Base-by-base conservation (phyloP, 2,888 invertebrate species). In the Archaeoteleia sp. region DNA sequence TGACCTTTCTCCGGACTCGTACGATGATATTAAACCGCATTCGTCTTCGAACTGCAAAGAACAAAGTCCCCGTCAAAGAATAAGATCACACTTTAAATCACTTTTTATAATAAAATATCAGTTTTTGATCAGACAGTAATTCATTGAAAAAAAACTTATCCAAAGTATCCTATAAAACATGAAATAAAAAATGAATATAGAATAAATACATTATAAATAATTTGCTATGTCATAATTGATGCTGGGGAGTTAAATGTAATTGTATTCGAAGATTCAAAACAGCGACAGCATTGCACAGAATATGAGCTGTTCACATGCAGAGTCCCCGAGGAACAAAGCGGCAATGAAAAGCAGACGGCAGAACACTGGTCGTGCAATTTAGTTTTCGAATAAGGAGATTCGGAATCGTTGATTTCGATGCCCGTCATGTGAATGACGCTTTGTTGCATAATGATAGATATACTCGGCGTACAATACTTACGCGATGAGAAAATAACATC, bases 11-110 rank as follows among this genome's bases (percentile, higher is more conserved):
- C 72, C 71, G 60, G 71, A 61, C 68, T 78, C 76, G 72, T 73
- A 74, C 75, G 74, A 74, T 75, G 75, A 81, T 83, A 82, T 82
- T 82, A 82, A 81, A 80, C 78, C 78, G 75, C 81, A 81, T 83
- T 80, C 78, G 79, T 81, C 81, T 81, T 81, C 78, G 58, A 75
- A 74, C 74, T 71, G 71, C 71, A 70, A 73, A 74, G 70, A 68
- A 70, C 67, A 62, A 66, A 32, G 40, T 27, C 55, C 29, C 29
- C 12, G 29, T 29, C 30, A 25, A 20, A 57, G 55, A 29, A 17
- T 45, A 46, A 32, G 35, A 32, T 51, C 35, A 27, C 14, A 55
- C 30, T 55, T 48, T 55, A 42, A 55, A 63, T 63, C 55, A 55
- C 20, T 12, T 61, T 53, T 51, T 37, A 10, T 15, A 10, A 14